Conservation (phyloP, 2,797 vertebrate species). For the Scyliorhinus canicula region DNA sequence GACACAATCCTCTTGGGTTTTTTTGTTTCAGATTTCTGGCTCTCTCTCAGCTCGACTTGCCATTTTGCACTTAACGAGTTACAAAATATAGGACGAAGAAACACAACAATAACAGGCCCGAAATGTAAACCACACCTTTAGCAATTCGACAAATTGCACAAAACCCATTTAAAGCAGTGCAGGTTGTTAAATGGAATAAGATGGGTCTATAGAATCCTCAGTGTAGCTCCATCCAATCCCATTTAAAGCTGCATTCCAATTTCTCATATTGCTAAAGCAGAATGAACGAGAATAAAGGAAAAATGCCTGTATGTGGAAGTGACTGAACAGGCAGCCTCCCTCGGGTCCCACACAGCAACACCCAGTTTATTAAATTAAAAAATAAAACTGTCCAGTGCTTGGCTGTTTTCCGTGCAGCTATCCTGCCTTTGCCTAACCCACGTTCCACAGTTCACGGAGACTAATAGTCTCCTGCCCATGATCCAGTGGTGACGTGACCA, state of each 20-base stretch:
- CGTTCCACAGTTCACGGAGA: slow-evolving; percentile 36
- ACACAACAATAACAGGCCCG: neutral
- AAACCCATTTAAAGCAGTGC: slow-evolving; percentile 19
- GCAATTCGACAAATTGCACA: slow-evolving; percentile 37
- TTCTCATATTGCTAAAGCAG: slow-evolving; percentile 4
- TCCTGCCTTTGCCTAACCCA: slow-evolving; percentile 42
- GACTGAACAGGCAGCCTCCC: neutral
- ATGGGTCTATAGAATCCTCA: neutral
- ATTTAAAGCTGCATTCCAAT: slow-evolving; percentile 10
- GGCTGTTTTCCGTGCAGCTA: slow-evolving; percentile 46
- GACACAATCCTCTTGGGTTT: neutral
- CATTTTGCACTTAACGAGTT: neutral
- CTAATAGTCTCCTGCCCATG: slow-evolving; percentile 60
- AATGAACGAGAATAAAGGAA: neutral
- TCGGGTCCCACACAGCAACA: slow-evolving; percentile 42
- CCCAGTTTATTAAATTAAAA: slow-evolving; percentile 44
- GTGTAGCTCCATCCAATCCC: neutral
- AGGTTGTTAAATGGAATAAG: neutral
- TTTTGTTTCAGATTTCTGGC: neutral
- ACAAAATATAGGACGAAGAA: neutral
- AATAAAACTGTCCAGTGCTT: slow-evolving; percentile 56
- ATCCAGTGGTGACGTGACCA: slow-evolving; percentile 62
- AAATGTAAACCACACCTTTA: slow-evolving; percentile 32
- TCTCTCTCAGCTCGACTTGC: neutral
- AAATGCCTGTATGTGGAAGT: neutral